Evolutionary conservation across 2,888 invertebrate species (phyloP), one percentile per base, ranked within the genome.

Genomic region (Kryphioiulus occultus): DNA sequence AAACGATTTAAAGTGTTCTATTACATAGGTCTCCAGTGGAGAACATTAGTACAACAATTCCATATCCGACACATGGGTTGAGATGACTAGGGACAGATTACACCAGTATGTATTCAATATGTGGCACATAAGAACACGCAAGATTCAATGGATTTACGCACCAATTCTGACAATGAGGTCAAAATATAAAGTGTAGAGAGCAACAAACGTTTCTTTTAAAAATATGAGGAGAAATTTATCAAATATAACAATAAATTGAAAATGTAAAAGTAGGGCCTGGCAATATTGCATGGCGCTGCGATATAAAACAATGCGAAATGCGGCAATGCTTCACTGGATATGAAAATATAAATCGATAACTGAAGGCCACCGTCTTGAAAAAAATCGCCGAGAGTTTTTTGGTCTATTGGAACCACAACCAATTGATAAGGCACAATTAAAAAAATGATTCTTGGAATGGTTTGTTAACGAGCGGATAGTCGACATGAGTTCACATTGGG

Each of bases 291-390:
- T 15, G 78, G 30, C 30, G 30, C 78, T 10, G 78, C 15, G 9
- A 78, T 78, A 78, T 10, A 78, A 68, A 53, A 78, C 15, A 78
- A 78, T 30, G n/a, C 78, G 12, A 78, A 78, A 78, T 30, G 17
- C 15, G 30, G 30, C 22, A 30, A 78, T 78, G 78, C 15, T 78
- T 78, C 30, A 78, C 15, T 15, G 26, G 78, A 78, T 78, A 78
- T 78, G 78, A 78, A 78, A 78, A 78, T 78, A 78, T 78, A 30
- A 78, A 78, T 78, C 22, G 30, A 78, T 78, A 78, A 78, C 78
- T 78, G 30, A 78, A 78, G 78, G 78, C 78, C 78, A 78, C 78
- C 78, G 30, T 78, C 78, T 78, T 30, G 26, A 78, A 78, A 78
- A 78, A 15, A 78, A 78, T 78, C 30, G 30, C 26, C 78, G 30